A percentile compares a stretch with the other conserved stretches of the same genome.
phyloP scores from a whole-genome alignment of 2,797 vertebrate species.

The Odontamblyopus rebecca region DNA sequence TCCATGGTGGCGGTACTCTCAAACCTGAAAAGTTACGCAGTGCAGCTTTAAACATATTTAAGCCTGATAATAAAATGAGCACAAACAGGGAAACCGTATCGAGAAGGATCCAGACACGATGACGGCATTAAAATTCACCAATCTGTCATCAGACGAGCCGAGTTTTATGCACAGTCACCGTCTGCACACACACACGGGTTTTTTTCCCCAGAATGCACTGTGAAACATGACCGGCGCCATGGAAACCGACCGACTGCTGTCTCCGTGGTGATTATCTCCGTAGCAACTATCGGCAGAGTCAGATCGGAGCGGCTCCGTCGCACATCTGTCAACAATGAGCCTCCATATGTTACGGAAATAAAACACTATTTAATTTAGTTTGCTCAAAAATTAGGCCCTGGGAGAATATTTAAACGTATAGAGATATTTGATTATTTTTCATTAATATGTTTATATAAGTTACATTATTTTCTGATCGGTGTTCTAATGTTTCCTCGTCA shows the following conservation, averaged over 20 bases:
- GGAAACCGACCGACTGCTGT: constrained; percentile 2
- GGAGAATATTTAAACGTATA: no score
- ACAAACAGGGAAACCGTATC: background rate
- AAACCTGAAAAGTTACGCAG: no score
- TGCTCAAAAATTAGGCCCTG: background rate
- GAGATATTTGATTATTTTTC: no score
- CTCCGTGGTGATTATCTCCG: constrained; percentile 8
- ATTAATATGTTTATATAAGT: no score
- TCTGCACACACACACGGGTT: background rate
- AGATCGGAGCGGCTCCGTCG: background rate
- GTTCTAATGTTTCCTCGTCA: no score
- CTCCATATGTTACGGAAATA: background rate
- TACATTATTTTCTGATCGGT: no score
- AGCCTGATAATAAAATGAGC: background rate
- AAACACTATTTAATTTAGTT: background rate
- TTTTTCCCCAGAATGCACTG: background rate
- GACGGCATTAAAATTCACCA: background rate
- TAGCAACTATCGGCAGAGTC: constrained; percentile 2
- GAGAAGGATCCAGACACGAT: background rate
- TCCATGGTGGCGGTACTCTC: no score
- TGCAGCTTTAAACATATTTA: background rate
- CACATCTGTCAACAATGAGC: background rate
- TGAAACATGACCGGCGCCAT: background rate
- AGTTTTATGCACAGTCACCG: constrained; percentile 3
- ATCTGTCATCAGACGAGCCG: background rate